Conservation (phyloP, 2,888 invertebrate genomes). For the Xanthorhoe spadicearia region DNA sequence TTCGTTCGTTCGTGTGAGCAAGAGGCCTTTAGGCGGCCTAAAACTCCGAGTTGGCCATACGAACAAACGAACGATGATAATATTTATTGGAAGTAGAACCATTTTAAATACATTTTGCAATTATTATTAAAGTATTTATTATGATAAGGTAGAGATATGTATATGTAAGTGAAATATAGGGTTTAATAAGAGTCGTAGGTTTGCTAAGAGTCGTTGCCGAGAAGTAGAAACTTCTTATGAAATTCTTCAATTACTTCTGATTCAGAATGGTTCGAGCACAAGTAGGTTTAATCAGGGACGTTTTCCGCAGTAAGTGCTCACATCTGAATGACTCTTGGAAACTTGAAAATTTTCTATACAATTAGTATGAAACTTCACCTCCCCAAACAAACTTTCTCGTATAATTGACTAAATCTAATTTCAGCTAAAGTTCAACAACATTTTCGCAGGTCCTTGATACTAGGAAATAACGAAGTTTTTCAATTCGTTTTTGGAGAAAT, state of each 20-base stretch:
- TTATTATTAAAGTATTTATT: too few species aligned
- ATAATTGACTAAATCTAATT: conserved; percentile 12
- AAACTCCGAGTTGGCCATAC: too few species aligned
- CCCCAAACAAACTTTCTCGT: conserved; percentile 7
- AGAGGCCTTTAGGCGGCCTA: too few species aligned
- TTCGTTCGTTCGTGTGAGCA: too few species aligned
- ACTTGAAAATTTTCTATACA: conserved; percentile 11
- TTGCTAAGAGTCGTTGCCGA: not conserved
- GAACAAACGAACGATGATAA: too few species aligned
- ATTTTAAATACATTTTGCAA: too few species aligned
- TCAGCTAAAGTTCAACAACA: conserved; percentile 9
- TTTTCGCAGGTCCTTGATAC: conserved; percentile 6
- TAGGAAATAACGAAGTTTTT: not conserved
- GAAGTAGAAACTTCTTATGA: not conserved
- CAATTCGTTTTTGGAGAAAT: not conserved
- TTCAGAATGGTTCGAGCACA: not conserved
- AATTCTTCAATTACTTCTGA: not conserved
- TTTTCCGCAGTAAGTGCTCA: conserved; percentile 1
- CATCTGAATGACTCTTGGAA: conserved; percentile 1
- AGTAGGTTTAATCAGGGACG: not conserved
- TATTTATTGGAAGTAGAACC: too few species aligned
- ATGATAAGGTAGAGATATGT: too few species aligned
- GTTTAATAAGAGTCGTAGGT: too few species aligned
- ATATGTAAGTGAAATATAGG: too few species aligned
- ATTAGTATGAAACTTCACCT: conserved; percentile 2